phyloP scores from a whole-genome alignment of 2,888 invertebrate genomes.

The Cynaeus angustus region DNA sequence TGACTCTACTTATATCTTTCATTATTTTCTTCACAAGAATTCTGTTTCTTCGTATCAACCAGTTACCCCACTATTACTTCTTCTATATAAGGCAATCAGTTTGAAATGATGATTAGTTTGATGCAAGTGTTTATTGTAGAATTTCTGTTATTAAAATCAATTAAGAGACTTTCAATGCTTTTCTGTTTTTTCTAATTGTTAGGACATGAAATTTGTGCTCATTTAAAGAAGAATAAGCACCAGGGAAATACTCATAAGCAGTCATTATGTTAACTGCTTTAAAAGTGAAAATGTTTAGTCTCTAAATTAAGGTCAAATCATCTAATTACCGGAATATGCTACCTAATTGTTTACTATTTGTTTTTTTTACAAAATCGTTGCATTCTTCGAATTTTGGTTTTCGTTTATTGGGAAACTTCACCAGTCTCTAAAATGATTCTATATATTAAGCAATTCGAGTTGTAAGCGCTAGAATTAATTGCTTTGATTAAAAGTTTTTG shows the following conservation, averaged over 20 bases:
- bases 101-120: constrained; percentile 3
- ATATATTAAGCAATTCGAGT: constrained; percentile 3
- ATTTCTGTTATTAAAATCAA: neutral
- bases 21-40: constrained; percentile 17
- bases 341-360: neutral
- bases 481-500: constrained; percentile 5
- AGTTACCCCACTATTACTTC: constrained; percentile 10
- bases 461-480: constrained; percentile 8
- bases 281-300: constrained; percentile 15
- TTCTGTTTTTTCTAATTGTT: neutral
- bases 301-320: constrained; percentile 13
- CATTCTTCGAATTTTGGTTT: neutral
- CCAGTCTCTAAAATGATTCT: neutral
- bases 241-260: neutral
- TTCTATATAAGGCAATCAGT: constrained; percentile 3
- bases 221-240: neutral
- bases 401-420: constrained; percentile 1
- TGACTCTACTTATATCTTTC: constrained; percentile 69
- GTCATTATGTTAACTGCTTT: neutral
- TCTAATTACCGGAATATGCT: neutral
- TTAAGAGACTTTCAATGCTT: neutral
- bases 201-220: neutral
- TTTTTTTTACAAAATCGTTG: neutral
- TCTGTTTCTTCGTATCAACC: constrained; percentile 5
- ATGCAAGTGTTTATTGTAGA: neutral